Percentiles rank a stretch among this genome's conserved stretches.
Conservation (phyloP, 2,797 vertebrate species). For the Takifugu ocellatus region DNA sequence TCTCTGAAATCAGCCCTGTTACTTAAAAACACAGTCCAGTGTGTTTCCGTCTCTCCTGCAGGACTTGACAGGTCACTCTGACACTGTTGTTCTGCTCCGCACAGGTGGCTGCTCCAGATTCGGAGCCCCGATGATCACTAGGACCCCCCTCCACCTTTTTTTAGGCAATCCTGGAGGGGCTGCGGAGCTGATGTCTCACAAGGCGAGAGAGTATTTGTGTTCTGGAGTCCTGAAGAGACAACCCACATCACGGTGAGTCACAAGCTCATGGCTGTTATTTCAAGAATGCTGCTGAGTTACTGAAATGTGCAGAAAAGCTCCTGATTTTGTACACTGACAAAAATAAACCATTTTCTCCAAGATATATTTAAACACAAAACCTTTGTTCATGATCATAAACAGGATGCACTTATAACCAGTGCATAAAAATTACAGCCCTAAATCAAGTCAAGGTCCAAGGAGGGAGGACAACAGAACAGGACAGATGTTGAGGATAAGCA, state of each 20-base stretch:
- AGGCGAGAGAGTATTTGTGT: slow-evolving; percentile 62
- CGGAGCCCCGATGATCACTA: slow-evolving; percentile 72
- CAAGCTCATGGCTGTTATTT: slow-evolving; percentile 12
- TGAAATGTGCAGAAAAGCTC: slow-evolving; percentile 4
- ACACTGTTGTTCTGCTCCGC: slow-evolving; percentile 37
- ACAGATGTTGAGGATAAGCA: slow-evolving; percentile 30
- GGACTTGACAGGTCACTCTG: slow-evolving; percentile 43
- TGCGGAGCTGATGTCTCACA: slow-evolving; percentile 68
- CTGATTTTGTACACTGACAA: neutral
- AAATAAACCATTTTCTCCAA: no score
- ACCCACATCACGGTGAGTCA: slow-evolving; percentile 75
- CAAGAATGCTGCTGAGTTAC: slow-evolving; percentile 9
- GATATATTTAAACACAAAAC: no score
- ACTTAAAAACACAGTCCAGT: slow-evolving; percentile 5
- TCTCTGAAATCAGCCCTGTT: slow-evolving; percentile 43
- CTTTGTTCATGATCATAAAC: no score
- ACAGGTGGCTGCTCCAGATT: slow-evolving; percentile 62
- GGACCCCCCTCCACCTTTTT: slow-evolving; percentile 56
- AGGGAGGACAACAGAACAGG: slow-evolving; percentile 6
- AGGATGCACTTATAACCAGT: no score
- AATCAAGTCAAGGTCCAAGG: neutral
- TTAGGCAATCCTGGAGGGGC: slow-evolving; percentile 64
- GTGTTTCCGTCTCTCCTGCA: slow-evolving; percentile 16
- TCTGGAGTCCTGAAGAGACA: slow-evolving; percentile 72
- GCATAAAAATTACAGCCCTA: no score